Evolutionary conservation across 2,113 vertebrate species (phyloP), one percentile per base, ranked within the genome.

Genomic region (Platichthys flesus): DNA sequence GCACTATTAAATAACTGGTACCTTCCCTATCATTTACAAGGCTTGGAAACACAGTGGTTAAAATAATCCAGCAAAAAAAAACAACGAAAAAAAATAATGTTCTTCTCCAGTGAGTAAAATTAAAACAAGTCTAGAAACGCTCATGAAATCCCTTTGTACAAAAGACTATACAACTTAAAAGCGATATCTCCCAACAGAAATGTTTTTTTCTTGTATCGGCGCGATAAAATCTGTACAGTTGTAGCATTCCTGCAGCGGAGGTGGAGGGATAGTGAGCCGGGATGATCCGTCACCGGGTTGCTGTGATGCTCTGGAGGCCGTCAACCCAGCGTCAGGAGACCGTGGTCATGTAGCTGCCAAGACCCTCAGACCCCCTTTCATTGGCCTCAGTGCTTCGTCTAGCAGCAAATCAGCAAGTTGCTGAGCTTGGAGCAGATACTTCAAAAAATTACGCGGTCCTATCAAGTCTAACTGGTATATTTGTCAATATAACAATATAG

Each of bases 31-130:
- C 86, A 92, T 94, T 91, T 93, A 93, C 92, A 93, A 85, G 82
- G 83, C 81, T 83, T 88, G 84, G 84, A 91, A 92, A 91, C 77
- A 96, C 95, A 97, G 96, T 97, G 97, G 97, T 98, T 98, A 97
- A 96, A 96, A 51, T 51, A 96, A 93, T 96, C 93, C 95, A 96
- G 94, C 95, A 95, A 94, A 91, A 86, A 94, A 94, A 83, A 82
- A 31, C 31, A 31, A 31, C 28, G 28, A 20, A 93, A 74, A 64
- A 64, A 76, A 70, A 76, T 61, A 81, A 94, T 87, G 91, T 94
- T 95, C 92, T 93, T 96, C 92, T 97, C 96, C 96, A 98, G 95
- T 96, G 94, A 97, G 96, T 96, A 94, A 95, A 92, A 93, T 96
- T 96, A 97, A 96, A 95, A 95, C 83, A 92, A 82, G 79, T 90